phyloP scores from a whole-genome alignment of 2,113 vertebrate genomes.

The Phrynosoma blainvillii region DNA sequence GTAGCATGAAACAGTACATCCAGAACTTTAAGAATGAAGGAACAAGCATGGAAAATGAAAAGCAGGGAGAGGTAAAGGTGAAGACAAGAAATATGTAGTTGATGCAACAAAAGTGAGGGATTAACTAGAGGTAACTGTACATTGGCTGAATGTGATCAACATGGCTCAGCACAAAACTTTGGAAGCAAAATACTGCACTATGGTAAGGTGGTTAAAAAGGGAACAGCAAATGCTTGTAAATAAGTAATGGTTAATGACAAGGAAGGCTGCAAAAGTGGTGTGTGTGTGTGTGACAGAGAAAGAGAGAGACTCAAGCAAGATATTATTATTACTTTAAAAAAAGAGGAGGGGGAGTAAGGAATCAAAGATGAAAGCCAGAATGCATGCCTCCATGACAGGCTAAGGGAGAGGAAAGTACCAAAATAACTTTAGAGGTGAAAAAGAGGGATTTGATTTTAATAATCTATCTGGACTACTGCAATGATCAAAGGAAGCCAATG shows the following conservation, averaged over 20 bases:
- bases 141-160: not conserved
- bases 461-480: not conserved
- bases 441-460: not conserved
- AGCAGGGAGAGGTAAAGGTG: not conserved
- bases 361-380: constrained; percentile 28
- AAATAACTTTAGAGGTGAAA: not conserved
- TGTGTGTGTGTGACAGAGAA: too few relatives aligned
- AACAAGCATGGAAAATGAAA: not conserved
- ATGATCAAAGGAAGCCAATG: not conserved
- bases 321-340: not conserved
- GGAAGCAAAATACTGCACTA: not conserved
- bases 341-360: not conserved
- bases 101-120: not conserved
- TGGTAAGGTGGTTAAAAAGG: not conserved
- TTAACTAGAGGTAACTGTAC: not conserved
- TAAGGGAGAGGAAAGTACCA: not conserved
- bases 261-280: not conserved
- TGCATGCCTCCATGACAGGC: constrained; percentile 27
- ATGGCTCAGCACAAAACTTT: not conserved
- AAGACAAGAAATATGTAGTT: not conserved
- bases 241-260: not conserved
- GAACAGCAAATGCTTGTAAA: not conserved
- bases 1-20: not conserved
- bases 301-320: not conserved
- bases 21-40: not conserved